A percentile compares a stretch with the other conserved stretches of the same genome.
Evolutionary conservation across 2,113 vertebrate species (phyloP).

Genomic region (Raja brachyura): DNA sequence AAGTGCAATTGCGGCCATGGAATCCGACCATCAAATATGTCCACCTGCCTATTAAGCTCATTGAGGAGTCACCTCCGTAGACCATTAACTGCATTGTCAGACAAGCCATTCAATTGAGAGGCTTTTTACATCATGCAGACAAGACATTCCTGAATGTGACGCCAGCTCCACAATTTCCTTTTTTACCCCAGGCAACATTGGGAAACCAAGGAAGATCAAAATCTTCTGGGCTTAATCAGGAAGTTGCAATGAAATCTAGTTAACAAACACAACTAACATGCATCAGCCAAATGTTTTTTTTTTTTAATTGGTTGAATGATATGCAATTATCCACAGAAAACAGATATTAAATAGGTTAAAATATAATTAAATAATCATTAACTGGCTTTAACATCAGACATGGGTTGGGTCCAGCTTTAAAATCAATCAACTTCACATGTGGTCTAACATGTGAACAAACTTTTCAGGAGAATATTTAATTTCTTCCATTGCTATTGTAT

Average conservation of each 20-base stretch:
- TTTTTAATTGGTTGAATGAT: not conserved
- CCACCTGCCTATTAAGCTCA: too few relatives aligned
- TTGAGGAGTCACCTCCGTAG: too few relatives aligned
- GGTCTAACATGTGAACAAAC: not conserved
- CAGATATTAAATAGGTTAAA: not conserved
- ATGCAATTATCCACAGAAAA: slow-evolving; percentile 14
- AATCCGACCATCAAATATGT: too few relatives aligned
- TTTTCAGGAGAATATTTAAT: not conserved
- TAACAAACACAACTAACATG: not conserved
- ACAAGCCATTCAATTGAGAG: too few relatives aligned
- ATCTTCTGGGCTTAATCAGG: not conserved
- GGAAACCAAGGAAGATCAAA: not conserved
- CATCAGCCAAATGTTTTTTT: slow-evolving; percentile 7
- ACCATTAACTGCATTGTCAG: too few relatives aligned
- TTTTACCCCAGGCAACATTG: not conserved
- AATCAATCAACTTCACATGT: not conserved
- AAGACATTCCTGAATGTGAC: not conserved
- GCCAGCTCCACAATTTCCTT: not conserved
- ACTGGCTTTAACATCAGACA: not conserved
- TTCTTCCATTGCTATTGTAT: not conserved
- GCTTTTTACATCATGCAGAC: too few relatives aligned
- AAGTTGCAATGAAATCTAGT: slow-evolving; percentile 8
- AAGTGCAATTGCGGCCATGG: too few relatives aligned
- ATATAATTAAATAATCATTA: not conserved
- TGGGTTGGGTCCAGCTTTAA: not conserved